Base-by-base conservation (phyloP, 2,888 invertebrate species). In the Aphidius colemani region DNA sequence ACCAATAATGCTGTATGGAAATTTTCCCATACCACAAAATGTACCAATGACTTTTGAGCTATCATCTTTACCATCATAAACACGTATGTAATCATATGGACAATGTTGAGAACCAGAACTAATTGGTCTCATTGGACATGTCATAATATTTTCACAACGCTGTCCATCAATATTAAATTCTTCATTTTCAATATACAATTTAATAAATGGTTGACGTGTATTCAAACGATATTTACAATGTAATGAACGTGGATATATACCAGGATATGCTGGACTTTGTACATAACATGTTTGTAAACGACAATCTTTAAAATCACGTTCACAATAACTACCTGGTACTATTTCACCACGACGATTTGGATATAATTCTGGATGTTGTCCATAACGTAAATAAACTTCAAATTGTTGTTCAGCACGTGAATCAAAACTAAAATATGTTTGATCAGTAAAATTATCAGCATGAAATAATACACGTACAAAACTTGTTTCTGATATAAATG, bases 111-210 rank as follows among this genome's bases (percentile, higher is more conserved):
- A 89, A 46, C 92, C 94, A 61, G 94, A 93, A 9, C 93, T 93
- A 69, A 95, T 94, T 8, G 94, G 94, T 70, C 95, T 86, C 90
- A 95, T 95, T 39, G 95, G 95, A 77, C 95, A 96, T 0, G 95
- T 94, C 92, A 96, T 95, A 73, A 95, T 93, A 82, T 95, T 95
- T 83, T 96, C 95, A 79, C 95, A 95, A 62, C 95, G 87, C 78
- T 95, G 95, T 1, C 95, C 95, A 75, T 95, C 95, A 73, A 95
- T 94, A 81, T 95, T 95, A 84, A 95, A 95, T 82, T 95, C 94
- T 80, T 95, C 94, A 81, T 95, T 95, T 82, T 95, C 94, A 75
- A 95, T 93, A 84, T 95, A 94, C 72, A 94, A 86, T 84, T 94
- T 94, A 80, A 95, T 95, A 85, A 93, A 95, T 30, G 94, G 94